Conservation (phyloP, 1,140 invertebrate species). For the Euglossa dilemma region DNA sequence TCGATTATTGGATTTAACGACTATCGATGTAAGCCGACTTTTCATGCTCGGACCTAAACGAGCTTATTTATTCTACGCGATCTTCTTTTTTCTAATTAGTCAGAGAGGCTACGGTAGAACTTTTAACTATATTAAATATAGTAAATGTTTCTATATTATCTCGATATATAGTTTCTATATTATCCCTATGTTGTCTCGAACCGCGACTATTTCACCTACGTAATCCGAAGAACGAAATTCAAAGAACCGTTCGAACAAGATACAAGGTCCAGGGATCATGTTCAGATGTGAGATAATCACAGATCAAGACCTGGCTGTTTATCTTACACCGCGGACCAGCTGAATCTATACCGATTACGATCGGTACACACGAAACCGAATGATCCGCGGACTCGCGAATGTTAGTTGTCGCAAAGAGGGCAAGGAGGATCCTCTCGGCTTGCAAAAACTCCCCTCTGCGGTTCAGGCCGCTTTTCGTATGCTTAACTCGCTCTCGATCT, state of each 20-base stretch:
- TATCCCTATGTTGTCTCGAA: too few relatives aligned
- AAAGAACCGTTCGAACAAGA: background rate
- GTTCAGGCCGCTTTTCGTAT: background rate
- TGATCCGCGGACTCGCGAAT: background rate
- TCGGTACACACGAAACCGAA: background rate
- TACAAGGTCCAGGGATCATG: background rate
- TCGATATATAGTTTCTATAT: too few relatives aligned
- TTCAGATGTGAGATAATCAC: background rate
- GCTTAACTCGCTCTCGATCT: slow-evolving; percentile 31
- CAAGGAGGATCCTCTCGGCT: too few relatives aligned
- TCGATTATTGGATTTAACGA: too few relatives aligned
- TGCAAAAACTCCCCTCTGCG: background rate
- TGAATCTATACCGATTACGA: background rate
- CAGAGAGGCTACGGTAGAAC: too few relatives aligned
- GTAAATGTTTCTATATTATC: too few relatives aligned
- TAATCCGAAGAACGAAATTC: background rate
- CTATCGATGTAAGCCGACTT: too few relatives aligned
- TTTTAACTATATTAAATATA: too few relatives aligned
- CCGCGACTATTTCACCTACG: background rate
- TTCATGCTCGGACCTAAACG: too few relatives aligned
- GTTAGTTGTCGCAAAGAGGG: background rate
- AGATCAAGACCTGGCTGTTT: background rate
- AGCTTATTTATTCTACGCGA: too few relatives aligned
- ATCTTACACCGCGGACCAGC: background rate
- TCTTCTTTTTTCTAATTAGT: too few relatives aligned